These are phyloP conservation scores for Tetragnatha versicolor DNA, from an alignment of 1,140 invertebrate genomes.

Conservation along the genomic window DNA sequence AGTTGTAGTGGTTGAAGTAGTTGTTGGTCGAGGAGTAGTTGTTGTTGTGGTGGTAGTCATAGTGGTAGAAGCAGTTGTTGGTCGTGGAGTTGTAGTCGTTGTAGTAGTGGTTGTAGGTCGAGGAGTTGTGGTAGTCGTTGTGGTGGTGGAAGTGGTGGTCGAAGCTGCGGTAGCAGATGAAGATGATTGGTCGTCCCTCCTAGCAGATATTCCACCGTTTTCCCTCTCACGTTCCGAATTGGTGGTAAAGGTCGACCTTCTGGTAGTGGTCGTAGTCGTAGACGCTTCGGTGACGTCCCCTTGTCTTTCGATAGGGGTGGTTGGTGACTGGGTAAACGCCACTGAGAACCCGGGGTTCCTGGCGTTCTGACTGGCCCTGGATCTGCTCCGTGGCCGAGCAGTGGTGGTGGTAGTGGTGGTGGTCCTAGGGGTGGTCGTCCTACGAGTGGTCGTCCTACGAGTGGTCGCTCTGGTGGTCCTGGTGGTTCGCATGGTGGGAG, in stretches of 20 bases:
- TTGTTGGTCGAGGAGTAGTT: background rate
- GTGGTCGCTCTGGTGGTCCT: slow-evolving; percentile 2
- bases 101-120: background rate
- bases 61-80: background rate
- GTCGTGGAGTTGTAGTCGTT: background rate
- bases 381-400: background rate
- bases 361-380: slow-evolving; percentile 21
- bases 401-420: slow-evolving; percentile 38
- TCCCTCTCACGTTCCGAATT: slow-evolving; percentile 39
- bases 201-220: background rate
- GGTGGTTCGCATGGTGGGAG: slow-evolving; percentile 18
- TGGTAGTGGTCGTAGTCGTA: slow-evolving; percentile 20
- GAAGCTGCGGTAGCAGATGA: background rate
- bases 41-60: background rate
- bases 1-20: background rate
- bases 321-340: slow-evolving; percentile 31
- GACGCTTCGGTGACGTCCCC: background rate
- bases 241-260: slow-evolving; percentile 25
- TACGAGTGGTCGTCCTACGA: background rate
- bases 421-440: background rate
- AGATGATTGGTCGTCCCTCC: slow-evolving; percentile 8
- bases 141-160: background rate
- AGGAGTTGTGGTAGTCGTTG: slow-evolving; percentile 17
- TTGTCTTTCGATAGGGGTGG: slow-evolving; percentile 23
- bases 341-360: slow-evolving; percentile 42